Base-by-base conservation (phyloP, 1,140 invertebrate species). In the Lordiphosa mommai region DNA sequence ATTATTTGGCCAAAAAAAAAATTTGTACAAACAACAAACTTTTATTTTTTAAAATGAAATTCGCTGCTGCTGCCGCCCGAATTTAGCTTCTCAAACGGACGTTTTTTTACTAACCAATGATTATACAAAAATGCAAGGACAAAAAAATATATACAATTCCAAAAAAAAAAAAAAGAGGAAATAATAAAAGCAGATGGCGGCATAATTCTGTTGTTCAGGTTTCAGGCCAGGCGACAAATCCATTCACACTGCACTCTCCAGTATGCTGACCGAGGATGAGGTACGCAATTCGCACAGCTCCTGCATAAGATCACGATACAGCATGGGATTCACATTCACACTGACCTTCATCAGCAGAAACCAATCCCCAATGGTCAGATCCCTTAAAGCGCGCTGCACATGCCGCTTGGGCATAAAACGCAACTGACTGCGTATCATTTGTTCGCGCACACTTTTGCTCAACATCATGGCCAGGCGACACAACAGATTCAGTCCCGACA, bases 291-390 rank as follows among this genome's bases (percentile, higher is more conserved):
- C 89, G 46, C 89, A 89, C 0, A 92, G 64, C 65, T 91, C 90
- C 53, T 90, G 68, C 58, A 91, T 89, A 14, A 93, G 82, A 40
- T 93, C 92, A 59, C 91, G 91, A 80, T 91, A 93, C 34, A 93
- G 89, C 38, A 92, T 79, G 0, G 92, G 91, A 79, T 94, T 93
- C 47, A 94, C 90, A 79, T 94, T 94, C 68, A 93, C 92, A 5
- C 92, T 92, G 40, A 94, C 85, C 73, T 92, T 91, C 72, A 93
- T 91, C 1, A 95, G 86, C 0, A 94, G 72, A 79, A 94, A 94
- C 92, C 93, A 94, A 84, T 94, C 93, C 0, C 93, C 93, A 61
- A 91, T 91, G 34, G 90, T 90, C 16, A 80, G 46, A 47, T 73
- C 58, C 34, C 68, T 17, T 4, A 86, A 47, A 0, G 67, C 70